Evolutionary conservation across 2,797 vertebrate genomes (phyloP).

Genomic region (Loriculus beryllinus): DNA sequence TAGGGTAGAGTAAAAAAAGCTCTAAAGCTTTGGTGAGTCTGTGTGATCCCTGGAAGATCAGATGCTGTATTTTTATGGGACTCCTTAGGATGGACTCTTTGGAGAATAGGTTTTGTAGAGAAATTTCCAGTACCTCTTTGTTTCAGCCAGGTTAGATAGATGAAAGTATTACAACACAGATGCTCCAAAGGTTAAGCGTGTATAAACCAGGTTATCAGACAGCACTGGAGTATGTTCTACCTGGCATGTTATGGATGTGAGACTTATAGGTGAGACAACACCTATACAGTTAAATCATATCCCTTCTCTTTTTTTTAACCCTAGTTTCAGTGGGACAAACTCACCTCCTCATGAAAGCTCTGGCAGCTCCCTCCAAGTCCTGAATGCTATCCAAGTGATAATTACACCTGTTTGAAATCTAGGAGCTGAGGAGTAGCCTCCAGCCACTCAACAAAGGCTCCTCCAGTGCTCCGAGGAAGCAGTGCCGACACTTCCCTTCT

Average conservation of each 20-base stretch:
- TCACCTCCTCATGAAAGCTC: conserved; percentile 34
- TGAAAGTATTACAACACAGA: background rate
- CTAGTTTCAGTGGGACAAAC: background rate
- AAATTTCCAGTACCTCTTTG: background rate
- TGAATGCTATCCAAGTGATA: conserved; percentile 67
- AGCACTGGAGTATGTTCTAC: background rate
- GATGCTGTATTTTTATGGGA: background rate
- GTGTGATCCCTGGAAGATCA: background rate
- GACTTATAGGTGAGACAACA: background rate
- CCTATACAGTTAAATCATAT: conserved; percentile 2
- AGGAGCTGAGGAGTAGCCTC: conserved; percentile 47
- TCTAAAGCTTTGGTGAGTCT: background rate
- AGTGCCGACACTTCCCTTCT: conserved; percentile 23
- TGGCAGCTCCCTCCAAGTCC: conserved; percentile 54
- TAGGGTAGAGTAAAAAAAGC: background rate
- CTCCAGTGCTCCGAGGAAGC: background rate
- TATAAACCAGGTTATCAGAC: background rate
- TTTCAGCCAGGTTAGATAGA: background rate
- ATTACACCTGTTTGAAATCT: conserved; percentile 63
- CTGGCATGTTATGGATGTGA: background rate
- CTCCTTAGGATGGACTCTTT: background rate
- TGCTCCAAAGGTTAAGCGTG: background rate
- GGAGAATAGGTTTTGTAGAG: background rate
- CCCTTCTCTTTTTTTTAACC: background rate
- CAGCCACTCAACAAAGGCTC: conserved; percentile 57